A percentile compares a stretch with the other conserved stretches of the same genome.
These are phyloP conservation scores for Empis stercorea DNA, from an alignment of 2,888 invertebrate species.

Conservation along the genomic window DNA sequence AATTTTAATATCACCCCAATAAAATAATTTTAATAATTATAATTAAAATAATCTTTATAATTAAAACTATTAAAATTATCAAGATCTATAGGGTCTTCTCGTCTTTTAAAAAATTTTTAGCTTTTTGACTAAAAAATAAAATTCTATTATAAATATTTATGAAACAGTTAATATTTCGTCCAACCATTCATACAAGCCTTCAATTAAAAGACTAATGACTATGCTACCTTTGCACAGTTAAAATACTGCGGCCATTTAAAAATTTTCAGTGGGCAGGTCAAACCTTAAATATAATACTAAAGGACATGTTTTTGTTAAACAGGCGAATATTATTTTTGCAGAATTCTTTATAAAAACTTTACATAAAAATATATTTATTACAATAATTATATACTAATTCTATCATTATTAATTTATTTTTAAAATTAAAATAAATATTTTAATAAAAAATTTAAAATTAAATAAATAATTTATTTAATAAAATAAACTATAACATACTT, in stretches of 20 bases:
- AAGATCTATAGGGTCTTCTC: slow-evolving; percentile 73
- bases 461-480: slow-evolving; percentile 37
- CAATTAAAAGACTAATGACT: slow-evolving; percentile 70
- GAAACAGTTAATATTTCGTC: slow-evolving; percentile 51
- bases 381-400: slow-evolving; percentile 42
- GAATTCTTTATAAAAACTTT: slow-evolving; percentile 45
- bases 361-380: slow-evolving; percentile 21
- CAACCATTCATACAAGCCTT: slow-evolving; percentile 64
- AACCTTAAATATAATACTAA: slow-evolving; percentile 49
- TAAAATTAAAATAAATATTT: slow-evolving; percentile 33
- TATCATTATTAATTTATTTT: slow-evolving; percentile 42
- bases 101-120: slow-evolving; percentile 53
- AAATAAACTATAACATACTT: slow-evolving; percentile 39
- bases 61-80: slow-evolving; percentile 32
- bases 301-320: slow-evolving; percentile 71
- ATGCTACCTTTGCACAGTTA: slow-evolving; percentile 72
- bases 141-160: slow-evolving; percentile 39
- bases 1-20: slow-evolving; percentile 54
- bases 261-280: slow-evolving; percentile 56
- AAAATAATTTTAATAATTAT: slow-evolving; percentile 38
- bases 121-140: slow-evolving; percentile 51
- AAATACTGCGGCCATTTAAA: slow-evolving; percentile 66
- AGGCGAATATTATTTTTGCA: slow-evolving; percentile 52
- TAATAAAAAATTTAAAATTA: slow-evolving; percentile 34
- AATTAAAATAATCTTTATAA: slow-evolving; percentile 31